Percentiles rank a stretch among this genome's conserved stretches.
Evolutionary conservation across 2,888 invertebrate genomes (phyloP).

Genomic region (Standfussiana lucernea): DNA sequence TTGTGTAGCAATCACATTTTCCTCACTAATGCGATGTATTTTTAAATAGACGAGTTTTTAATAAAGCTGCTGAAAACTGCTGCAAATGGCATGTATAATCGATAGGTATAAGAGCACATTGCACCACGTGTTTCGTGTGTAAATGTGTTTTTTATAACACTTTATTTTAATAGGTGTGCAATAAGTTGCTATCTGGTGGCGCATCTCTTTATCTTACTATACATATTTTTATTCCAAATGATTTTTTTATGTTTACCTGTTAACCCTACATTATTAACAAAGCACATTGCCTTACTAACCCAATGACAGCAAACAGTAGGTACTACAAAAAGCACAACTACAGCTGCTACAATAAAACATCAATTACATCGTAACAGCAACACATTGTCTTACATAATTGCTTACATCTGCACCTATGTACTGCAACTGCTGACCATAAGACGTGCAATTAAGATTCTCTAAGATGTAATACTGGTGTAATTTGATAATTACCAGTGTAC

Average conservation of each 20-base stretch:
- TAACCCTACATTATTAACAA: background rate
- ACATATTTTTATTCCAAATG: background rate
- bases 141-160: background rate
- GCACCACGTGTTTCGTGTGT: background rate
- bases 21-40: background rate
- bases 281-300: slow-evolving; percentile 39
- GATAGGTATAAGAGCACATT: background rate
- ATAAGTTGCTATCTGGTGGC: background rate
- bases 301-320: slow-evolving; percentile 1
- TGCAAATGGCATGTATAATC: background rate
- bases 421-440: slow-evolving; percentile 52
- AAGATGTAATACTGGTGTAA: slow-evolving; percentile 61
- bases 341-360: slow-evolving; percentile 25
- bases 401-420: slow-evolving; percentile 62
- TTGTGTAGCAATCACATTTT: background rate
- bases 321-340: slow-evolving; percentile 12
- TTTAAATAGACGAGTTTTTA: background rate
- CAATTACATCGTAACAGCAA: slow-evolving; percentile 32
- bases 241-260: background rate
- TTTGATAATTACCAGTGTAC: slow-evolving; percentile 61
- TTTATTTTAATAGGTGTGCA: slow-evolving; percentile 4
- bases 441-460: slow-evolving; percentile 61
- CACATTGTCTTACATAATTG: slow-evolving; percentile 54
- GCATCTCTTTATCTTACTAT: background rate
- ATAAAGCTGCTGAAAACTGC: background rate